These are phyloP conservation scores for Zophobas atratus DNA, from an alignment of 1,140 invertebrate species.

Conservation along the genomic window DNA sequence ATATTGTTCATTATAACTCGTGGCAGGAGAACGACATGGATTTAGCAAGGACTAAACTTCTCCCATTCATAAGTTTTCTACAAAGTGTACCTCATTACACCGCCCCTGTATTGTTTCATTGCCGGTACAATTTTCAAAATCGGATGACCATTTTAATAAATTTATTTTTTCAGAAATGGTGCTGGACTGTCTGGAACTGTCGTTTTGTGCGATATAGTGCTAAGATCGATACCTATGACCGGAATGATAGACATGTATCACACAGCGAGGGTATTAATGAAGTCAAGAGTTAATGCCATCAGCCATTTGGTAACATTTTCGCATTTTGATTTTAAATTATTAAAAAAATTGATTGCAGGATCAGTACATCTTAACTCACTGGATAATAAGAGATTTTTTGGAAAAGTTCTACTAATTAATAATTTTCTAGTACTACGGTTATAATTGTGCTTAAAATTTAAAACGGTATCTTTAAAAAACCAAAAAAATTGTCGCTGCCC, in stretches of 20 bases:
- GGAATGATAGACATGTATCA: background rate
- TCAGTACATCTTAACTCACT: no score
- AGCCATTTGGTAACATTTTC: no score
- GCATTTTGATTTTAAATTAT: no score
- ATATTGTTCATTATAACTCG: background rate
- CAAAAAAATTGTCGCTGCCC: no score
- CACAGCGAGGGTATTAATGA: background rate
- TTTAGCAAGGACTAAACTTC: background rate
- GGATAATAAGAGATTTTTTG: no score
- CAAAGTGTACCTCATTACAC: background rate
- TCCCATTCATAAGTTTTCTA: background rate
- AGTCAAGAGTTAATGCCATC: background rate
- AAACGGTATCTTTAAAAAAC: no score
- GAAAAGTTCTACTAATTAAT: no score
- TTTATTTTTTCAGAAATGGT: background rate
- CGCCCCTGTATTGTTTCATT: background rate
- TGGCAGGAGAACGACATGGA: background rate
- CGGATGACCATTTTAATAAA: background rate
- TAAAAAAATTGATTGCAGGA: no score
- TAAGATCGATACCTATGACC: background rate
- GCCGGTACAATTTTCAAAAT: background rate
- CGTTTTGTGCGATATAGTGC: background rate
- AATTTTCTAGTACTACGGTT: no score
- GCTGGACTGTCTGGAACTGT: background rate
- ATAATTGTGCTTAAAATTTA: no score